Conservation (phyloP, 2,113 vertebrate genomes). For the Hepsetus odoe region DNA sequence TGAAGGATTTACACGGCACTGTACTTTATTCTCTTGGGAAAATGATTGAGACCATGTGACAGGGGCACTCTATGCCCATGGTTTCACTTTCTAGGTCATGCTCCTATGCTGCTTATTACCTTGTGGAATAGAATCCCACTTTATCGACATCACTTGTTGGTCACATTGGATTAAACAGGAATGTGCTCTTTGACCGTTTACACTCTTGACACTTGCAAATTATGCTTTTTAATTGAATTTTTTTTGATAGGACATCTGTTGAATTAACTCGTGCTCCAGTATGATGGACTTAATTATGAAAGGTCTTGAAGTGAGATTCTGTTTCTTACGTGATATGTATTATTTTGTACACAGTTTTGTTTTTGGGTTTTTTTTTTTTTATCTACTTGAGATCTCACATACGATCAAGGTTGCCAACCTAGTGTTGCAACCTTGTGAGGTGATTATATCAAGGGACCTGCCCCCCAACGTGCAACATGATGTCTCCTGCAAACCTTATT, state of each 20-base stretch:
- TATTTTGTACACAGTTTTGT: not conserved
- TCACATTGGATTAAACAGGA: slow-evolving; percentile 19
- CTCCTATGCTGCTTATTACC: slow-evolving; percentile 73
- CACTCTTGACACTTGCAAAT: slow-evolving; percentile 15
- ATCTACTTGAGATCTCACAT: not conserved
- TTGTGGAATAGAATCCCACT: slow-evolving; percentile 64
- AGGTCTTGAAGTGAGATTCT: not conserved
- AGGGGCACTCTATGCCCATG: slow-evolving; percentile 67
- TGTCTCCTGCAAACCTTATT: slow-evolving; percentile 11
- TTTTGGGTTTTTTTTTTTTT: not conserved
- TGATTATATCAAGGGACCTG: slow-evolving; percentile 15
- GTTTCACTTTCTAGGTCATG: slow-evolving; percentile 81
- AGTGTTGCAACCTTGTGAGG: not conserved
- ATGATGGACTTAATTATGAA: not conserved
- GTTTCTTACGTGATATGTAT: not conserved
- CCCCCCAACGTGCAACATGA: not conserved
- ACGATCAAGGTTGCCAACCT: slow-evolving; percentile 14
- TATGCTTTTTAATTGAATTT: slow-evolving; percentile 34
- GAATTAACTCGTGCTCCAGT: slow-evolving; percentile 3
- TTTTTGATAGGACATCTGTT: slow-evolving; percentile 15
- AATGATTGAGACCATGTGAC: slow-evolving; percentile 77
- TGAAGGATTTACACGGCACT: slow-evolving; percentile 56
- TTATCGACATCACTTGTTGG: slow-evolving; percentile 48
- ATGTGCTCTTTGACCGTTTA: slow-evolving; percentile 22
- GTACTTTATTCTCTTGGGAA: slow-evolving; percentile 53